These are phyloP conservation scores for Cepaea hortensis DNA, from an alignment of 2,888 invertebrate genomes.

Conservation along the genomic window DNA sequence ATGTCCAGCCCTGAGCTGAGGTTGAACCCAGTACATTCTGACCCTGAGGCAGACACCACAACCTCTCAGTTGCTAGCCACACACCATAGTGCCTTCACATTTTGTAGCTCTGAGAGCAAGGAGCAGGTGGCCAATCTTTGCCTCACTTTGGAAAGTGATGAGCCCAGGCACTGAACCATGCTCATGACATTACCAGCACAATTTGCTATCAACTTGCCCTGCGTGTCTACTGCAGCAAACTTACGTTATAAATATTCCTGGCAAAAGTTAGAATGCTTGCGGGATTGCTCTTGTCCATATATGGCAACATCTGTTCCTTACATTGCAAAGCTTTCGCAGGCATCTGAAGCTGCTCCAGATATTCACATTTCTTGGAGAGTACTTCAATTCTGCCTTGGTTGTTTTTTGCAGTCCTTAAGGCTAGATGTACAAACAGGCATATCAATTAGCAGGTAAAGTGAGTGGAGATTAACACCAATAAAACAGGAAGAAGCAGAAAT, in stretches of 20 bases:
- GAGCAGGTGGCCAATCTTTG: too few relatives aligned
- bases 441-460: not conserved
- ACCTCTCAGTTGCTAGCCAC: too few relatives aligned
- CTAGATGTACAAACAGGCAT: slow-evolving; percentile 74
- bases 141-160: too few relatives aligned
- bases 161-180: too few relatives aligned
- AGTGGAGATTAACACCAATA: not conserved
- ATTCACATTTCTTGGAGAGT: slow-evolving; percentile 84
- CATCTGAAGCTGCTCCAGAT: slow-evolving; percentile 82
- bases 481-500: too few relatives aligned
- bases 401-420: slow-evolving; percentile 82
- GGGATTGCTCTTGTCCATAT: slow-evolving; percentile 62
- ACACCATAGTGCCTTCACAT: too few relatives aligned
- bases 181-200: too few relatives aligned
- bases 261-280: slow-evolving; percentile 71
- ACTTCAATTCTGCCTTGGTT: slow-evolving; percentile 83
- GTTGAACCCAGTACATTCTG: too few relatives aligned
- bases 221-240: not conserved
- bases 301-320: slow-evolving; percentile 84
- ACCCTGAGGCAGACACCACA: too few relatives aligned
- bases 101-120: too few relatives aligned
- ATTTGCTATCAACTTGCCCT: too few relatives aligned
- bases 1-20: too few relatives aligned
- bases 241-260: slow-evolving; percentile 72
- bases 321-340: slow-evolving; percentile 82